These are phyloP conservation scores for Temnothorax nylanderi DNA, from an alignment of 1,140 invertebrate genomes.

Conservation along the genomic window DNA sequence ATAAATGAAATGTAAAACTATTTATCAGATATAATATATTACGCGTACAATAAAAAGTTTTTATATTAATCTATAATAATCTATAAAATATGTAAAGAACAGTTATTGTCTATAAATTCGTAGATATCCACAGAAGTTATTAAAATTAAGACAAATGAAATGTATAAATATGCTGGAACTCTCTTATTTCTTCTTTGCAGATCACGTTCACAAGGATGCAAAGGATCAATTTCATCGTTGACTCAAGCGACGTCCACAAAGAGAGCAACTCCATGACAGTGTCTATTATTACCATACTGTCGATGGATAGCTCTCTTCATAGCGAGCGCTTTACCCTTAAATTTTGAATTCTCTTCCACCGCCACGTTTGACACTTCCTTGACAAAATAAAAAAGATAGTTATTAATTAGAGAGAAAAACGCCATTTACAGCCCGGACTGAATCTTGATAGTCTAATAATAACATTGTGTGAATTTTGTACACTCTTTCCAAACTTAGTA, in stretches of 20 bases:
- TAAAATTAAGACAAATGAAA: background rate
- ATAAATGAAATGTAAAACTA: background rate
- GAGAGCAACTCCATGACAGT: constrained; percentile 90
- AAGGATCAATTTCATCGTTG: constrained; percentile 66
- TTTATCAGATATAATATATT: background rate
- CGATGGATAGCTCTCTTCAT: constrained; percentile 90
- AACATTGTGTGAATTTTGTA: too few species aligned
- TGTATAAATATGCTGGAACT: background rate
- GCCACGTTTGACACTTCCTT: background rate
- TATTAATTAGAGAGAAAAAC: too few species aligned
- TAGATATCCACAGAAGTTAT: background rate
- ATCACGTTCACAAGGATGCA: background rate
- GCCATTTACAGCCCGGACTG: too few species aligned
- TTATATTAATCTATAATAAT: background rate
- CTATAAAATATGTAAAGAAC: background rate
- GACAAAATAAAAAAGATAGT: background rate
- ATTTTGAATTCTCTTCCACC: background rate
- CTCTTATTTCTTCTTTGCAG: background rate
- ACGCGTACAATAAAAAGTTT: background rate
- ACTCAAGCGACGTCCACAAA: constrained; percentile 87
- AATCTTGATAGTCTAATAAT: too few species aligned
- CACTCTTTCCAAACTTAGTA: too few species aligned
- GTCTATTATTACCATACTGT: constrained; percentile 88
- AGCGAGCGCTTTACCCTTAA: constrained; percentile 82
- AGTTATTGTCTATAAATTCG: background rate